Conservation (phyloP, 2,113 vertebrate genomes). For the Pseudois nayaur region DNA sequence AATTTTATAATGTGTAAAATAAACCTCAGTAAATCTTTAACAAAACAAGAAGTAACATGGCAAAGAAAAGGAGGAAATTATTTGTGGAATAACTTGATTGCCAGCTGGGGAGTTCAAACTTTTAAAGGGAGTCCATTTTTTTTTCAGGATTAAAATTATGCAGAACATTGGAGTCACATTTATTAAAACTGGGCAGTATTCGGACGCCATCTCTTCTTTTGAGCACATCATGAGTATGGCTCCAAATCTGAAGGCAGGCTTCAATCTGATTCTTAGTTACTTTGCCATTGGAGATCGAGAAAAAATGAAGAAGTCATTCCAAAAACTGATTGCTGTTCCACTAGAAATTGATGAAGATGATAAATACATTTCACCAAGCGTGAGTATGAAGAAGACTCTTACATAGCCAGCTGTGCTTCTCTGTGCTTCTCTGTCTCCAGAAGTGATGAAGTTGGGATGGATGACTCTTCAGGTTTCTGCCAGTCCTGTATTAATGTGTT, state of each 20-base stretch:
- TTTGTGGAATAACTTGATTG: not conserved
- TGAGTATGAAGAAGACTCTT: slow-evolving; percentile 77
- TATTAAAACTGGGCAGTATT: slow-evolving; percentile 92
- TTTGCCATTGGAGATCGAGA: slow-evolving; percentile 92
- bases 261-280: slow-evolving; percentile 94
- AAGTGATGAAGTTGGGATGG: not conserved
- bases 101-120: not conserved
- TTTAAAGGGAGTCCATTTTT: not conserved
- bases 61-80: not conserved
- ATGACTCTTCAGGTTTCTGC: not conserved
- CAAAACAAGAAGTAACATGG: not conserved
- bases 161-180: slow-evolving; percentile 97
- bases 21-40: not conserved
- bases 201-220: slow-evolving; percentile 92
- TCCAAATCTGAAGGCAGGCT: slow-evolving; percentile 92
- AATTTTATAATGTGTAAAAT: not conserved
- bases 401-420: not conserved
- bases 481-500: not conserved
- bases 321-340: slow-evolving; percentile 93
- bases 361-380: slow-evolving; percentile 90
- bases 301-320: slow-evolving; percentile 97
- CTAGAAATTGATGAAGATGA: slow-evolving; percentile 93
- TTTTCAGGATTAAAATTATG: slow-evolving; percentile 95
- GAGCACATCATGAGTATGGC: slow-evolving; percentile 94
- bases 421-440: not conserved